Base-by-base conservation (phyloP, 2,888 invertebrate genomes). In the Galerucella nymphaeae region DNA sequence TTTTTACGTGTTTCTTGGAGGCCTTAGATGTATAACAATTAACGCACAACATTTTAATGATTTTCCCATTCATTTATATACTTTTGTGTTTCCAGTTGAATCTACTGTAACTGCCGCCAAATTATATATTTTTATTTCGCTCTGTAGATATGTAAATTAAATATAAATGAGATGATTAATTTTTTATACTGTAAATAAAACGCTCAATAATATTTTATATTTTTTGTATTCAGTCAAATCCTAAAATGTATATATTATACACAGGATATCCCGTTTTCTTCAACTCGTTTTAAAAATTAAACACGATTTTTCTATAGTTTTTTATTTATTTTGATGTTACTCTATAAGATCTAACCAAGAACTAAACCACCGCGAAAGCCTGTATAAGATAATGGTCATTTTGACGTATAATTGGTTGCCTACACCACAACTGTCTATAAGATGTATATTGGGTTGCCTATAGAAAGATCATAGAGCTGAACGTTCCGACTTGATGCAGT, bases 61-160 rank as follows among this genome's bases (percentile, higher is more conserved):
- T n/a, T n/a, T n/a, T n/a, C n/a, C n/a, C n/a, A n/a, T n/a, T n/a
- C n/a, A n/a, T n/a, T n/a, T n/a, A n/a, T n/a, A n/a, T n/a, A n/a
- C n/a, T n/a, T n/a, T n/a, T n/a, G n/a, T n/a, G n/a, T n/a, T n/a
- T n/a, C n/a, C n/a, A n/a, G n/a, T n/a, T n/a, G n/a, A n/a, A n/a
- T n/a, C n/a, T n/a, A n/a, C n/a, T n/a, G 18, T 53, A 2, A 53
- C 16, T 53, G 53, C 18, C 53, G 50, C 53, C 53, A 6, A 53
- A 53, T 53, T 10, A 53, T 53, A 53, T 53, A 18, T 53, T 45
- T 53, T 9, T 2, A 53, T 5, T 18, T n/a, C 18, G 45, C 16
- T 48, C 45, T 45, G 42, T 63, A 20, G 45, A 53, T 53, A 53
- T 53, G 53, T 53, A 20, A 42, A 63, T 45, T 38, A 16, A 14